phyloP scores from a whole-genome alignment of 2,797 vertebrate genomes.

The Coccyzus lansbergi region DNA sequence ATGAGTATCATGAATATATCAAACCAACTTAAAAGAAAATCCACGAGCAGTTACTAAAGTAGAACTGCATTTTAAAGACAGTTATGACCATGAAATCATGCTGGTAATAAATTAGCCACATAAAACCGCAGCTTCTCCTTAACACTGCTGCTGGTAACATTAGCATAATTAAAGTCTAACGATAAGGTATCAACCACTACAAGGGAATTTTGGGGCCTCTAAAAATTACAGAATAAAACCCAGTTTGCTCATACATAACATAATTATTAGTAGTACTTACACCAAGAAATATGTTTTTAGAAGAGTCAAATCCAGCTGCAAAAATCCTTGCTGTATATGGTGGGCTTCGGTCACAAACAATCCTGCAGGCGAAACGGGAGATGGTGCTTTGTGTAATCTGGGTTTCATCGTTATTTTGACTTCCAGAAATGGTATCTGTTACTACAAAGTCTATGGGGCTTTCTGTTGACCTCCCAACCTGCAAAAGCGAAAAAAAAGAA shows the following conservation, averaged over 20 bases:
- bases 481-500: not conserved
- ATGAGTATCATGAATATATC: not conserved
- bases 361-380: constrained; percentile 95
- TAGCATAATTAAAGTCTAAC: not conserved
- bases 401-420: constrained; percentile 88
- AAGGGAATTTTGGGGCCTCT: not conserved
- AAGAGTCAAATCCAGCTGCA: constrained; percentile 98
- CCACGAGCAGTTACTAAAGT: not conserved
- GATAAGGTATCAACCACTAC: not conserved
- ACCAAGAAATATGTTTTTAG: constrained; percentile 99
- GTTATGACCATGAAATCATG: not conserved
- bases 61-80: not conserved
- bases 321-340: constrained; percentile 95
- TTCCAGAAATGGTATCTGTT: constrained; percentile 94
- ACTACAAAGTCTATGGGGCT: constrained; percentile 98
- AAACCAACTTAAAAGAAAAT: not conserved
- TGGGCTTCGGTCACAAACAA: constrained; percentile 92
- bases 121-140: constrained; percentile 20
- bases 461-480: constrained; percentile 98
- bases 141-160: not conserved
- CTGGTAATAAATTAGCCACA: not conserved
- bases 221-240: not conserved
- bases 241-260: not conserved
- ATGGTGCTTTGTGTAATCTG: constrained; percentile 99
- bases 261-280: constrained; percentile 78